Percentiles rank a stretch among this genome's conserved stretches.
Evolutionary conservation across 1,140 invertebrate species (phyloP).

Genomic region (Choristoneura fumiferana): DNA sequence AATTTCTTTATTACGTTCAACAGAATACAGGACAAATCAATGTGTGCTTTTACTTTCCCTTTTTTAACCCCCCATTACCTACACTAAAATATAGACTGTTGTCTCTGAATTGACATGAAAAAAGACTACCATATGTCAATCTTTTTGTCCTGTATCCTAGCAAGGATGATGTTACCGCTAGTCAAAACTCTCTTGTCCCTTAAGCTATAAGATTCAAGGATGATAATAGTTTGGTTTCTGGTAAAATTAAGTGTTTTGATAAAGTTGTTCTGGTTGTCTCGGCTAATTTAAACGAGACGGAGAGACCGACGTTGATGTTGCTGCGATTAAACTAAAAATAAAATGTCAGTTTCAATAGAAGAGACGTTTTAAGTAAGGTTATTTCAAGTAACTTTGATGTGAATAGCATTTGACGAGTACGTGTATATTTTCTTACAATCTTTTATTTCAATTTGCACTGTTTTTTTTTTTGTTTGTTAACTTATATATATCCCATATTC

Average conservation of each 20-base stretch:
- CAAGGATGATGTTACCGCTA: neutral
- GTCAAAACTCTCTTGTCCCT: neutral
- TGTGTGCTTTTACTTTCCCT: constrained; percentile 21
- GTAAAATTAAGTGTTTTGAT: neutral
- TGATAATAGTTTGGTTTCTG: neutral
- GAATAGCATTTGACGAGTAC: too few species aligned
- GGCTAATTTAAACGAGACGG: constrained; percentile 60
- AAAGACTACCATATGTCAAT: constrained; percentile 50
- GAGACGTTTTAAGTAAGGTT: constrained; percentile 30
- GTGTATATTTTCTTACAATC: too few species aligned
- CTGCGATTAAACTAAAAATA: constrained; percentile 54
- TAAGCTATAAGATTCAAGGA: neutral
- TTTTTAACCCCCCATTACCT: constrained; percentile 24
- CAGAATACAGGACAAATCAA: constrained; percentile 19
- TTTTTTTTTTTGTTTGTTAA: too few species aligned
- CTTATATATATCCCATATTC: too few species aligned
- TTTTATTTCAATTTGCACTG: too few species aligned
- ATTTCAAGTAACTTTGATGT: too few species aligned
- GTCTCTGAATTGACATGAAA: constrained; percentile 37
- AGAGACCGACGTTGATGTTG: constrained; percentile 37
- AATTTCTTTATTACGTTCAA: constrained; percentile 23
- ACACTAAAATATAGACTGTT: constrained; percentile 34
- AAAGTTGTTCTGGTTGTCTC: constrained; percentile 27
- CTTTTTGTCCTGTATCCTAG: constrained; percentile 35
- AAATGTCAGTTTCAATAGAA: constrained; percentile 50